These are phyloP conservation scores for Eupithecia insigniata DNA, from an alignment of 2,888 invertebrate species.

Conservation along the genomic window DNA sequence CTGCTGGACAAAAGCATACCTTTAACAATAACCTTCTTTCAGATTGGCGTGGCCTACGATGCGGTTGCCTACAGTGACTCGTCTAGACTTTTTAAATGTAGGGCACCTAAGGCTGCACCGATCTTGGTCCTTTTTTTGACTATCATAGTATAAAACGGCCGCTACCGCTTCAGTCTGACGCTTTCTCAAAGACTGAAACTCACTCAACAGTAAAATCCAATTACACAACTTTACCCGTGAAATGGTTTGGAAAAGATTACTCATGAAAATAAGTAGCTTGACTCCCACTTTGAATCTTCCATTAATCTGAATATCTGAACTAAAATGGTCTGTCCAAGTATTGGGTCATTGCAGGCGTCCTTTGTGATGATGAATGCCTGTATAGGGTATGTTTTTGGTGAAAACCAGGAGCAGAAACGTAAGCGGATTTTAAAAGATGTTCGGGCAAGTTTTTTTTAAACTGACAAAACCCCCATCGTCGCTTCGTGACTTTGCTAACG, in stretches of 20 bases:
- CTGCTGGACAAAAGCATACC: neutral
- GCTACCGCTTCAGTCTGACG: neutral
- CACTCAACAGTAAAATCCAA: constrained; percentile 15
- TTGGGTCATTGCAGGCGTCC: neutral
- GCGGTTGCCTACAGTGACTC: neutral
- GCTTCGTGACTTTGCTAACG: neutral
- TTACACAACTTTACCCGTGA: constrained; percentile 13
- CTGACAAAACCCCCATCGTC: neutral
- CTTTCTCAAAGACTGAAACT: constrained; percentile 9
- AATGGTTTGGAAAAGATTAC: constrained; percentile 18
- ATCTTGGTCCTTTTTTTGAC: neutral
- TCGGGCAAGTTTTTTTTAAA: neutral
- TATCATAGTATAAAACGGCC: neutral
- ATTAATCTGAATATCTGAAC: neutral
- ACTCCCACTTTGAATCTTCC: neutral
- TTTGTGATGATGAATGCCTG: neutral
- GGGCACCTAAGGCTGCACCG: neutral
- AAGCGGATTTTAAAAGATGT: neutral
- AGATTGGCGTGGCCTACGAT: neutral
- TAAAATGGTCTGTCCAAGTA: neutral
- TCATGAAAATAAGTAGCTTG: constrained; percentile 11
- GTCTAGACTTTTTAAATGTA: neutral
- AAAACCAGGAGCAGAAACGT: neutral
- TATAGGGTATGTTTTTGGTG: neutral
- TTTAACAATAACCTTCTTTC: neutral